Base-by-base conservation (phyloP, 1,140 invertebrate species). In the Caenorhabditis latens region DNA sequence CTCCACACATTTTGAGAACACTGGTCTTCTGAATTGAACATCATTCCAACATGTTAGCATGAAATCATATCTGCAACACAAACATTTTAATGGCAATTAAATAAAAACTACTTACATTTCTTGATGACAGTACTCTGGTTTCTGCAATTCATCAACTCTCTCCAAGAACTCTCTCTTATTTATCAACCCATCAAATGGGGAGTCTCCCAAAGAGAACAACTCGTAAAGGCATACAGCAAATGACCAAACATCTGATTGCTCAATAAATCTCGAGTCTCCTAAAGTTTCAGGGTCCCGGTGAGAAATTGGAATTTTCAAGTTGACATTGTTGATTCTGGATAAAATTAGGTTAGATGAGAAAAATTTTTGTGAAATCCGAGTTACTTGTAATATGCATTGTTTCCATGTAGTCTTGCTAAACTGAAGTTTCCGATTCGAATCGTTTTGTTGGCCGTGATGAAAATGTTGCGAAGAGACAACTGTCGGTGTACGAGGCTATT, bases 341-440 rank as follows among this genome's bases (percentile, higher is more conserved):
- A 8, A n/a, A 21, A 58, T n/a, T 14, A n/a, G 16, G 16, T 58
- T 58, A n/a, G n/a, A 21, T n/a, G 8, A n/a, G n/a, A 58, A n/a
- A 0, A 32, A 32, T 32, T 32, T 2, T 0, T 2, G 57, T 58
- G 5, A 19, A 58, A 58, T 58, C 4, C 9, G 50, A 32, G 50
- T n/a, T 58, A 58, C 57, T 19, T 58, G n/a, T 58, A 58, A 8
- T 58, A 58, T 6, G 24, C 21, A 40, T 24, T 11, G 13, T 63
- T 63, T 32, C 32, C 21, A 21, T 21, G 9, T 19, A 5, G 8
- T 63, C 61, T 63, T 40, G 61, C 14, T 14, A 63, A 32, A 13
- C 61, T 32, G 24, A 63, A 63, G 14, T 63, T 32, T 13, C 61
- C 61, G 14, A 63, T 63, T 63, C 61, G 61, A 63, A 63, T 63